Conservation (phyloP, 2,797 vertebrate genomes). For the Rallus crepitans region DNA sequence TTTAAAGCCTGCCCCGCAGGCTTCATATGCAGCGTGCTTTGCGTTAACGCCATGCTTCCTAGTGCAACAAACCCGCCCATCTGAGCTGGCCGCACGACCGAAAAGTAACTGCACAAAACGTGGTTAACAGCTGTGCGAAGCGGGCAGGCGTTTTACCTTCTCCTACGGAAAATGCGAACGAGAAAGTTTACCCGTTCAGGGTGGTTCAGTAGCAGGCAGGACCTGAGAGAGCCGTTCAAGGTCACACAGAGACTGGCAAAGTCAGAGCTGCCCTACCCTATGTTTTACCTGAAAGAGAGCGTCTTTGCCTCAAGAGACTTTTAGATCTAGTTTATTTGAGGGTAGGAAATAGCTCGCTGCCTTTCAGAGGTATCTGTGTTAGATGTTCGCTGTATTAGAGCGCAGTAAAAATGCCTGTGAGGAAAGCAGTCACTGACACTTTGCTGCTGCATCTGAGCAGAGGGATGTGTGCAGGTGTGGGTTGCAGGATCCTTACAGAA, state of each 20-base stretch:
- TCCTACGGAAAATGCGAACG: accelerated
- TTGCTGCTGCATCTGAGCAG: no score
- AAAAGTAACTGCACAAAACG: not conserved
- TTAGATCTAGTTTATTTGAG: not conserved
- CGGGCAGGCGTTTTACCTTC: not conserved
- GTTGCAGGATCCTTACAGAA: not conserved
- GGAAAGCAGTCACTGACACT: not conserved
- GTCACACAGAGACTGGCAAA: not conserved
- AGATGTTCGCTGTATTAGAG: not conserved
- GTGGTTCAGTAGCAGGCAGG: not conserved
- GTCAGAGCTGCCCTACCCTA: not conserved
- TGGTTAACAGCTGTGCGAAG: not conserved
- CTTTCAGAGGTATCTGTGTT: not conserved
- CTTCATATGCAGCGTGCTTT: not conserved
- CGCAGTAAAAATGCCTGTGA: not conserved
- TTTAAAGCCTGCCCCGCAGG: not conserved
- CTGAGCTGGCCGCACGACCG: not conserved
- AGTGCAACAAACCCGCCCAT: not conserved
- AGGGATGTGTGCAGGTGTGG: accelerated
- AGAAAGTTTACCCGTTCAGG: not conserved
- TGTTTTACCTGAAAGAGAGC: not conserved
- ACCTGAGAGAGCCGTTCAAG: not conserved
- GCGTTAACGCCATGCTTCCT: accelerated
- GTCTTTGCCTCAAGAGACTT: not conserved
- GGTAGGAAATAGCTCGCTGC: not conserved